Conservation (phyloP, 2,113 vertebrate genomes). For the Paraplagusia blochii region DNA sequence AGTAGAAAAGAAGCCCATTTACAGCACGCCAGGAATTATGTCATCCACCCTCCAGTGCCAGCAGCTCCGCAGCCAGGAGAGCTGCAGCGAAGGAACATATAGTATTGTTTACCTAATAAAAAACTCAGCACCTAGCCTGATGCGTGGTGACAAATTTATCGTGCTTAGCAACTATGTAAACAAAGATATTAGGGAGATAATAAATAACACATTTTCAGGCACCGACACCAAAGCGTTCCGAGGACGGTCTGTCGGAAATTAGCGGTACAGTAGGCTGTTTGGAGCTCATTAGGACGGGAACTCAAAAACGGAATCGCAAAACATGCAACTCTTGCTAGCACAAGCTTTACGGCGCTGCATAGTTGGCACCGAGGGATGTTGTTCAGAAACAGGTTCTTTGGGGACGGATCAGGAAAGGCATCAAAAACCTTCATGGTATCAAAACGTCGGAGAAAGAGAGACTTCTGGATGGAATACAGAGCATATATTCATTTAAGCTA, state of each 20-base stretch:
- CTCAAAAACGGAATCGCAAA: constrained; percentile 32
- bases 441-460: constrained; percentile 20
- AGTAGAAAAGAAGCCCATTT: constrained; percentile 80
- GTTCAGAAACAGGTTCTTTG: constrained; percentile 40
- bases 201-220: constrained; percentile 73
- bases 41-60: constrained; percentile 84
- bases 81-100: constrained; percentile 85
- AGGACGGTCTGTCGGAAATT: constrained; percentile 47
- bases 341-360: constrained; percentile 39
- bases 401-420: constrained; percentile 36
- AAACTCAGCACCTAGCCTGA: constrained; percentile 83
- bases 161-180: constrained; percentile 91
- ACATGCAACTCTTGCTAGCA: constrained; percentile 28
- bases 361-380: constrained; percentile 40
- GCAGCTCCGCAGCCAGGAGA: constrained; percentile 81
- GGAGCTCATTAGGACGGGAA: constrained; percentile 44
- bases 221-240: constrained; percentile 27
- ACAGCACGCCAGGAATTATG: constrained; percentile 90
- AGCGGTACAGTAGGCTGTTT: constrained; percentile 46
- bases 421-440: constrained; percentile 39
- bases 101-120: constrained; percentile 93
- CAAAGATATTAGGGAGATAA: constrained; percentile 80
- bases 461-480: not conserved
- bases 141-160: constrained; percentile 84
- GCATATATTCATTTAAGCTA: not conserved